Conservation (phyloP, 1,140 invertebrate genomes). For the Drosophila truncata region DNA sequence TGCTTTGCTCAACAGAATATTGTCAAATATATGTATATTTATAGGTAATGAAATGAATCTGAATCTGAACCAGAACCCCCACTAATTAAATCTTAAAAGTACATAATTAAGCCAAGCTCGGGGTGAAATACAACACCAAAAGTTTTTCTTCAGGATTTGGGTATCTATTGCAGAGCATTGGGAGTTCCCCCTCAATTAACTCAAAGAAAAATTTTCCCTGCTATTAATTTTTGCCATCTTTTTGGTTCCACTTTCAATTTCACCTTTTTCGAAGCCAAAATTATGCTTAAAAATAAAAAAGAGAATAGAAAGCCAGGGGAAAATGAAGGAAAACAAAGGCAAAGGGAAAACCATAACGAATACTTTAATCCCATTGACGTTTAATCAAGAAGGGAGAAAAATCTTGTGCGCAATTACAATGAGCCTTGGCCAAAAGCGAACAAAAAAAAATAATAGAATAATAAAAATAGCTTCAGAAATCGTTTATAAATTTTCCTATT, state of each 20-base stretch:
- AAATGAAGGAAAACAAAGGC: not conserved
- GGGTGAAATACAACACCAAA: not conserved
- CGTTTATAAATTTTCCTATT: constrained; percentile 65
- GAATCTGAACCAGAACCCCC: not conserved
- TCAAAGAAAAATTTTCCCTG: not conserved
- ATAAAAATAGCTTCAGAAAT: constrained; percentile 52
- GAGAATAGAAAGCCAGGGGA: constrained; percentile 4
- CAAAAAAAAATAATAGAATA: not conserved
- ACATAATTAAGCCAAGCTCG: constrained; percentile 1
- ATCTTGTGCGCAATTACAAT: constrained; percentile 30
- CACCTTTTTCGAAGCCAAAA: constrained; percentile 41
- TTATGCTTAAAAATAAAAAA: constrained; percentile 22
- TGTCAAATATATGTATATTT: not conserved
- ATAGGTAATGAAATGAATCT: not conserved
- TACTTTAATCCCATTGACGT: constrained; percentile 81
- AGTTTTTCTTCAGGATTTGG: not conserved
- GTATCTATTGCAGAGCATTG: constrained; percentile 5
- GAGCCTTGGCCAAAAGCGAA: not conserved
- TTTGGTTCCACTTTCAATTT: constrained; percentile 23
- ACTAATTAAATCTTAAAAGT: constrained; percentile 9
- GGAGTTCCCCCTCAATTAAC: not conserved
- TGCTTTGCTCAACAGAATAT: too few relatives aligned
- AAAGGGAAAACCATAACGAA: constrained; percentile 41
- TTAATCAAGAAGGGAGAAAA: constrained; percentile 63
- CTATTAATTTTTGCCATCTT: constrained; percentile 19